Evolutionary conservation across 2,888 invertebrate species (phyloP).

Genomic region (Nomada goodeniana): DNA sequence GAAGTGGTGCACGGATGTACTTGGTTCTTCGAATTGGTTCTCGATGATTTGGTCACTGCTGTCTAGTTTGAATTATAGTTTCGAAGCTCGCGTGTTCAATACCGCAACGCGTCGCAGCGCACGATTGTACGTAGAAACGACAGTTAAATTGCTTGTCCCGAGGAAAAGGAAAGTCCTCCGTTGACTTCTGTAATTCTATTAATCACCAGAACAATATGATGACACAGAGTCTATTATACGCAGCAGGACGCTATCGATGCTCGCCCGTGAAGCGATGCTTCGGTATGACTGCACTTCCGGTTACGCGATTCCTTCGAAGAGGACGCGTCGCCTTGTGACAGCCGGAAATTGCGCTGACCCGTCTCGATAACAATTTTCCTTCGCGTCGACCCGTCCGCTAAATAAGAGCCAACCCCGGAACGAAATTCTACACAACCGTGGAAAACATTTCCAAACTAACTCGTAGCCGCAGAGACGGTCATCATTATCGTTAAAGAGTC

Average conservation of each 20-base stretch:
- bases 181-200: constrained; percentile 9
- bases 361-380: background rate
- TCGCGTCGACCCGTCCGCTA: background rate
- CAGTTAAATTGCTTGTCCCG: background rate
- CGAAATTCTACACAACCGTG: background rate
- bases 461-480: background rate
- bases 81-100: no score
- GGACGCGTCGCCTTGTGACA: background rate
- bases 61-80: no score
- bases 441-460: no score
- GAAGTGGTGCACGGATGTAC: background rate
- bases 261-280: constrained; percentile 7
- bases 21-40: background rate
- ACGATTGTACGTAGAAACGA: background rate
- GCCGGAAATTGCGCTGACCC: constrained; percentile 21
- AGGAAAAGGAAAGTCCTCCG: background rate
- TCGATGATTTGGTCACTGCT: background rate
- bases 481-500: background rate
- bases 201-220: constrained; percentile 12
- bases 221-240: constrained; percentile 18
- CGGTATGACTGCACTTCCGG: constrained; percentile 15
- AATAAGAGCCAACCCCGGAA: no score
- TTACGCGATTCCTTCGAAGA: constrained; percentile 1
- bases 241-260: constrained; percentile 6
- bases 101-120: no score